Evolutionary conservation across 2,797 vertebrate species (phyloP), one percentile per base, ranked within the genome.

Genomic region (Kryptopterus vitreolus): DNA sequence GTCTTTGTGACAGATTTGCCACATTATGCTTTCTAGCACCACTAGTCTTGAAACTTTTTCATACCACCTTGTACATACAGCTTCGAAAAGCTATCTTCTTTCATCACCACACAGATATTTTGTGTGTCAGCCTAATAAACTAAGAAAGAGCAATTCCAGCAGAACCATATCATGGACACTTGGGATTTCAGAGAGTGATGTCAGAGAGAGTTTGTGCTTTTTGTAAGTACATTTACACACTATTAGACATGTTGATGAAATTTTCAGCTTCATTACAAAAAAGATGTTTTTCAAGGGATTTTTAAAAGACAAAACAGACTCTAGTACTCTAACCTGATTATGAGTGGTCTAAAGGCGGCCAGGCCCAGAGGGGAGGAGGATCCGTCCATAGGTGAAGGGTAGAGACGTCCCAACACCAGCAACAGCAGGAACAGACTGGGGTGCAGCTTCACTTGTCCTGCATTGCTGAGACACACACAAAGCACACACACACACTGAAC

Each of bases 381-480:
- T 62, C 96, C 96, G 5, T 99, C 97, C 97, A 99, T 97, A 0
- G 97, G 97, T 71, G 97, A 99, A 0, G 96, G 97, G 91, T 98
- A 99, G 68, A 99, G 94, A 38, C 95, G 94, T 72, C 96, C 96
- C 89, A 97, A 91, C 69, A 99, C 95, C 89, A 98, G 89, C 81
- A 99, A 94, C 77, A 98, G 88, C 84, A 99, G 90, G 86, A 98
- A 98, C 81, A 98, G 91, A 87, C 94, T 96, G 76, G 97, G 95
- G 78, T 97, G 95, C 55, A 95, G 94, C 87, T 94, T 96, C 71
- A 94, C 89, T 46, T 91, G 90, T 18, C 94, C 94, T 1, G 92
- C 92, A 85, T 91, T 90, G 87, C 94, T 94, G 52, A 29, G 84
- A 77, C 20, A 79, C 10, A 50, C 20, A 55, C 16, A 58, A 18